phyloP scores from a whole-genome alignment of 2,797 vertebrate species.

The Coluber constrictor region DNA sequence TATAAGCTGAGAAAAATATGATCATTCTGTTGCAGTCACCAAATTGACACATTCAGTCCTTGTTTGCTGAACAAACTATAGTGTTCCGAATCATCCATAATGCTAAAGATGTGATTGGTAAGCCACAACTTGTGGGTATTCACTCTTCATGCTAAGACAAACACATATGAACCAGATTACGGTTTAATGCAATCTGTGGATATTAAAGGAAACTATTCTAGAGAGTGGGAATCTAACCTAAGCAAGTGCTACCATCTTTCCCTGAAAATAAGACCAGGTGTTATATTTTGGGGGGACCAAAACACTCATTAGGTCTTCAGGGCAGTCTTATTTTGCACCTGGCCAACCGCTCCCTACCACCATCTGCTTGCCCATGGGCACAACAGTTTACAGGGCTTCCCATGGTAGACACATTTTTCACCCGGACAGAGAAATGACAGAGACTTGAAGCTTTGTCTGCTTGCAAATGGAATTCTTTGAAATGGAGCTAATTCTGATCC shows the following conservation, averaged over 20 bases:
- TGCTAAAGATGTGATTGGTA: background rate
- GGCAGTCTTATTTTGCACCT: background rate
- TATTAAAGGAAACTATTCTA: background rate
- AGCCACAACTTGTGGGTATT: background rate
- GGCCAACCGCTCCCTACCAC: background rate
- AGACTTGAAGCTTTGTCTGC: background rate
- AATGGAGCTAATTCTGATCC: too few relatives aligned
- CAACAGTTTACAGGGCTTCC: background rate
- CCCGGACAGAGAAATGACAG: background rate
- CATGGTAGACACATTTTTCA: background rate
- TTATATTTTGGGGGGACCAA: background rate
- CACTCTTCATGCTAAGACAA: background rate
- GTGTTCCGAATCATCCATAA: background rate
- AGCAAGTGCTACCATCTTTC: background rate
- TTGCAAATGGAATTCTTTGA: too few relatives aligned
- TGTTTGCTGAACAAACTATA: background rate
- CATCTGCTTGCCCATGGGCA: background rate
- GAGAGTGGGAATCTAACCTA: background rate
- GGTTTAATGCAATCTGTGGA: background rate
- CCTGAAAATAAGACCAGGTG: background rate
- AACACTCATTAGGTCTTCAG: background rate
- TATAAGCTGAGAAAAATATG: background rate
- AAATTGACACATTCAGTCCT: background rate
- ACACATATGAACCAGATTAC: background rate
- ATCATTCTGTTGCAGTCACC: background rate